A percentile compares a stretch with the other conserved stretches of the same genome.
These are phyloP conservation scores for Salmo trutta DNA, from an alignment of 2,797 vertebrate species.

Conservation along the genomic window DNA sequence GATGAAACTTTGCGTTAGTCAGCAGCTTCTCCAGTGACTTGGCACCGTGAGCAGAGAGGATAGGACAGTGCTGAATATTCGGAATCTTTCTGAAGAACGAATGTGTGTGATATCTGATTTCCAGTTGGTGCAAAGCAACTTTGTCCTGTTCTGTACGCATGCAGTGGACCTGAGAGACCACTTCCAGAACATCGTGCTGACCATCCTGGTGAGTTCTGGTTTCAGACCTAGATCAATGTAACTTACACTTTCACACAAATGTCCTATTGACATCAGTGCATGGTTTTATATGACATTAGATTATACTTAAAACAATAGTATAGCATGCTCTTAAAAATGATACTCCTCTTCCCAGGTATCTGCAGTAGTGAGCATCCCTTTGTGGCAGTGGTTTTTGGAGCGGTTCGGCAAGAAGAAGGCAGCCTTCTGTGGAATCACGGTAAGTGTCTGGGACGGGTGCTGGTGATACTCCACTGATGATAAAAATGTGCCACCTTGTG, in stretches of 20 bases:
- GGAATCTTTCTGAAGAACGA: constrained; percentile 12
- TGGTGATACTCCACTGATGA: constrained; percentile 10
- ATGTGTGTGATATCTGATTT: constrained; percentile 48
- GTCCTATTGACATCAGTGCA: too few relatives aligned
- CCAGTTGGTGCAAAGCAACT: constrained; percentile 94
- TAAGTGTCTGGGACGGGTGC: constrained; percentile 66
- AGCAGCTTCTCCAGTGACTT: constrained; percentile 57
- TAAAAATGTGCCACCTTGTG: constrained; percentile 46
- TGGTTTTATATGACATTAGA: not conserved
- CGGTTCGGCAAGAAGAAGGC: constrained; percentile 92
- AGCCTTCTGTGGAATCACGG: constrained; percentile 89
- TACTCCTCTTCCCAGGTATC: constrained; percentile 77
- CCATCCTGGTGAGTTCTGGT: constrained; percentile 86
- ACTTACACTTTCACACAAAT: too few relatives aligned
- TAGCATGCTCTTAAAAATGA: not conserved
- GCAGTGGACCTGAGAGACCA: constrained; percentile 86
- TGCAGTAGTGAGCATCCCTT: constrained; percentile 87
- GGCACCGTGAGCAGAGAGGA: constrained; percentile 14
- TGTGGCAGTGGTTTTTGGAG: constrained; percentile 95
- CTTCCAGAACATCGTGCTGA: constrained; percentile 92
- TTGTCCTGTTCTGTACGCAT: constrained; percentile 94
- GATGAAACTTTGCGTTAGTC: constrained; percentile 34
- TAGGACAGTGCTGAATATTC: constrained; percentile 46
- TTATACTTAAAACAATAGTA: not conserved
- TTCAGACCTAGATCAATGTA: not conserved